Evolutionary conservation across 2,113 vertebrate genomes (phyloP).

Genomic region (Lasiurus cinereus): DNA sequence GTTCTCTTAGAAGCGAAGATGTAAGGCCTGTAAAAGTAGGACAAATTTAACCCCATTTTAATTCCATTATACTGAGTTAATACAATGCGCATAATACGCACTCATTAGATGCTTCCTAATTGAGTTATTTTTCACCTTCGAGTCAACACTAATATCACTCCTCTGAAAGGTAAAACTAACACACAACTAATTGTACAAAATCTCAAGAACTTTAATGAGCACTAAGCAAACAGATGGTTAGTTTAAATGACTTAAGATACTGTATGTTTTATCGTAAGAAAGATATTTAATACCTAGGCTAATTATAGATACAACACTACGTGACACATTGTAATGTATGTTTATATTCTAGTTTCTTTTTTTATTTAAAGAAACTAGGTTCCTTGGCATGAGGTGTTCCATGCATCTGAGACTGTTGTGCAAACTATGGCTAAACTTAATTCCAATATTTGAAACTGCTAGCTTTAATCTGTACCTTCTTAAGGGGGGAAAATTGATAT

Average conservation of each 20-base stretch:
- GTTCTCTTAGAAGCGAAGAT: background rate
- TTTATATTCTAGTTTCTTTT: constrained; percentile 72
- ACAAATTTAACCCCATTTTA: constrained; percentile 36
- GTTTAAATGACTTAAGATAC: constrained; percentile 67
- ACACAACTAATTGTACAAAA: constrained; percentile 37
- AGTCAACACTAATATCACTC: constrained; percentile 45
- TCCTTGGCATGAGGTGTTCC: constrained; percentile 52
- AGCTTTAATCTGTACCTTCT: background rate
- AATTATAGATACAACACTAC: constrained; percentile 71
- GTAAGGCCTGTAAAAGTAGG: constrained; percentile 37
- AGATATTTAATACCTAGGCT: constrained; percentile 73
- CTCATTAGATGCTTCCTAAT: constrained; percentile 51
- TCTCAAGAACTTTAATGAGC: constrained; percentile 65
- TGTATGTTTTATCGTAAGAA: constrained; percentile 73
- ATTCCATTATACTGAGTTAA: background rate
- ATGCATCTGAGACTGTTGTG: constrained; percentile 12
- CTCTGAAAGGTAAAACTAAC: constrained; percentile 49
- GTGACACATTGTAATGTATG: constrained; percentile 73
- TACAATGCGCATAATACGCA: background rate
- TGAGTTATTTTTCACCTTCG: background rate
- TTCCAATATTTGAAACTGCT: constrained; percentile 63
- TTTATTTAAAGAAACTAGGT: constrained; percentile 74
- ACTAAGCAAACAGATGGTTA: constrained; percentile 69
- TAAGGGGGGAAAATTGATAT: background rate
- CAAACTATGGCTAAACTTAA: constrained; percentile 53